Evolutionary conservation across 1,140 invertebrate genomes (phyloP).

Genomic region (Tetranychus urticae): DNA sequence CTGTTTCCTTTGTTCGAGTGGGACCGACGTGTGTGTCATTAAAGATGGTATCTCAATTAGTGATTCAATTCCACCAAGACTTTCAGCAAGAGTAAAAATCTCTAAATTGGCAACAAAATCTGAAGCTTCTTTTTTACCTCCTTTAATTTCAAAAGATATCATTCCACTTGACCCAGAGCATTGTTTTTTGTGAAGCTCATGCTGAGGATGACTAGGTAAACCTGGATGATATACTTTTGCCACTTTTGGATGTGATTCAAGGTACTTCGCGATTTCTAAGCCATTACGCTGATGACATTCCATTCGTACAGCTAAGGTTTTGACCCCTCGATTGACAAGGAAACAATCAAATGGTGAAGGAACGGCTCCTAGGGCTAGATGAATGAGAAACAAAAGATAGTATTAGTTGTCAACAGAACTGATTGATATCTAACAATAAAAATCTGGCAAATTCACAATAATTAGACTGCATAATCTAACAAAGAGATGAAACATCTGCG

Average conservation of each 20-base stretch:
- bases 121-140: slow-evolving; percentile 43
- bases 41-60: slow-evolving; percentile 39
- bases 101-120: slow-evolving; percentile 53
- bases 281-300: slow-evolving; percentile 55
- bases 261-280: slow-evolving; percentile 45
- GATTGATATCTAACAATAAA: too few species aligned
- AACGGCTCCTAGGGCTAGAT: slow-evolving; percentile 46
- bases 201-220: slow-evolving; percentile 73
- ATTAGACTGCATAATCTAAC: too few species aligned
- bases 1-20: slow-evolving; percentile 34
- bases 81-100: slow-evolving; percentile 73
- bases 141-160: slow-evolving; percentile 64
- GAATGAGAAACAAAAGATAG: neutral
- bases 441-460: too few species aligned
- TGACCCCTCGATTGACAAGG: slow-evolving; percentile 73
- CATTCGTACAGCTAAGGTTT: slow-evolving; percentile 65
- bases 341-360: slow-evolving; percentile 92
- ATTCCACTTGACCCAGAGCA: slow-evolving; percentile 76
- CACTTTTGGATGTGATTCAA: slow-evolving; percentile 50
- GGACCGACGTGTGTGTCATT: slow-evolving; percentile 23
- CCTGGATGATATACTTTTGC: slow-evolving; percentile 62
- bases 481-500: too few species aligned
- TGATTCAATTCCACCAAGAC: slow-evolving; percentile 84
- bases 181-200: slow-evolving; percentile 56
- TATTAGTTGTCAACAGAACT: neutral